Conservation (phyloP, 2,888 invertebrate species). For the Microctonus aethiopoides region DNA sequence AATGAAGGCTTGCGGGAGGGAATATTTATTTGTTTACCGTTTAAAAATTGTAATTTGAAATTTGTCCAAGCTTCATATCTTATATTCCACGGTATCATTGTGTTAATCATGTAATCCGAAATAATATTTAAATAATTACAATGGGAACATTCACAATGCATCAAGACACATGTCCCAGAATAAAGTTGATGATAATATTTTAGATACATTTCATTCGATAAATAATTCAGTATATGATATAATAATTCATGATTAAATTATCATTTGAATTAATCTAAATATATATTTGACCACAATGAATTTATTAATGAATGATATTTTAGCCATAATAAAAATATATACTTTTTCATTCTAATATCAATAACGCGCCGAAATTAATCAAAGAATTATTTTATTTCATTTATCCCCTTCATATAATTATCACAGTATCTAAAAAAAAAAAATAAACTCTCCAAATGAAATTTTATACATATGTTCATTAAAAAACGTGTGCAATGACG, state of each 20-base stretch:
- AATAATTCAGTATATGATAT: background rate
- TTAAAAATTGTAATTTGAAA: background rate
- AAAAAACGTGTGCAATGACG: conserved; percentile 38
- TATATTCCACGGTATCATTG: conserved; percentile 10
- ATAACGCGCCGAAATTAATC: too few species aligned
- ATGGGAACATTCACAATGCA: conserved; percentile 9
- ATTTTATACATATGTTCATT: too few species aligned
- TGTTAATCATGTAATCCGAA: conserved; percentile 10
- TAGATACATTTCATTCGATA: background rate
- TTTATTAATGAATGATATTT: background rate
- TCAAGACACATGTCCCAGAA: background rate
- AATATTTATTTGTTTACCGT: conserved; percentile 9
- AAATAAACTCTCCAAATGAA: background rate
- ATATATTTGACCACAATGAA: too few species aligned
- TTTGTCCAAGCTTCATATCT: background rate
- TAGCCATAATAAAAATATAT: too few species aligned
- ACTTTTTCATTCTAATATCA: too few species aligned
- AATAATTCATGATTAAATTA: conserved; percentile 10
- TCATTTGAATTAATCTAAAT: too few species aligned
- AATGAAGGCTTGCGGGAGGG: too few species aligned
- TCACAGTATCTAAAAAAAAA: background rate
- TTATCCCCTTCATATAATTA: background rate
- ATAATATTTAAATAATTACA: conserved; percentile 13
- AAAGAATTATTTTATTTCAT: too few species aligned
- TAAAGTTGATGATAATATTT: background rate